Evolutionary conservation across 2,888 invertebrate genomes (phyloP).

Genomic region (Nephrotoma guestfalica): DNA sequence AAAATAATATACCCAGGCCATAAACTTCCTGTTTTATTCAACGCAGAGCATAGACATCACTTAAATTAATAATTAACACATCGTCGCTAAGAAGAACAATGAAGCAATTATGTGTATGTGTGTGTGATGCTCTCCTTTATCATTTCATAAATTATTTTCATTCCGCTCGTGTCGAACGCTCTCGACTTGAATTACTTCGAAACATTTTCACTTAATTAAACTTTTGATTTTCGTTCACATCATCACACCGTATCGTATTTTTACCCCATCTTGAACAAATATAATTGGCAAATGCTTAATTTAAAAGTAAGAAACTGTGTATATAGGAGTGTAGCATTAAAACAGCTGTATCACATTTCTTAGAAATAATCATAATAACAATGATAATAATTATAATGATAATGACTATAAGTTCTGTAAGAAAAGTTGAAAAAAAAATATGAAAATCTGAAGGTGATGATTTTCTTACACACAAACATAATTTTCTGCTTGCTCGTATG

Average conservation of each 20-base stretch:
- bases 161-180: neutral
- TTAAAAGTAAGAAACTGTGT: neutral
- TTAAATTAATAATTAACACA: neutral
- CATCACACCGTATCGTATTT: neutral
- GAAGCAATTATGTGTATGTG: neutral
- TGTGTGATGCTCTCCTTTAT: neutral
- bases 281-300: neutral
- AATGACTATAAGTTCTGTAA: neutral
- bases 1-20: too few species aligned
- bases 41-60: too few species aligned
- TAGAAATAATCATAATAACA: neutral
- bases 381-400: neutral
- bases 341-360: neutral
- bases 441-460: neutral
- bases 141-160: neutral
- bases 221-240: neutral
- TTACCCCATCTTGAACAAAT: neutral
- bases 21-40: too few species aligned
- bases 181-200: neutral
- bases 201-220: neutral
- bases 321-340: neutral
- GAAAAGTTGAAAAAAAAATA: neutral
- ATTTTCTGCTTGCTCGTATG: neutral
- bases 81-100: neutral
- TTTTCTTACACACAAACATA: neutral